Evolutionary conservation across 2,888 invertebrate genomes (phyloP), one percentile per base, ranked within the genome.

Genomic region (Drosophila pseudotalamancana): DNA sequence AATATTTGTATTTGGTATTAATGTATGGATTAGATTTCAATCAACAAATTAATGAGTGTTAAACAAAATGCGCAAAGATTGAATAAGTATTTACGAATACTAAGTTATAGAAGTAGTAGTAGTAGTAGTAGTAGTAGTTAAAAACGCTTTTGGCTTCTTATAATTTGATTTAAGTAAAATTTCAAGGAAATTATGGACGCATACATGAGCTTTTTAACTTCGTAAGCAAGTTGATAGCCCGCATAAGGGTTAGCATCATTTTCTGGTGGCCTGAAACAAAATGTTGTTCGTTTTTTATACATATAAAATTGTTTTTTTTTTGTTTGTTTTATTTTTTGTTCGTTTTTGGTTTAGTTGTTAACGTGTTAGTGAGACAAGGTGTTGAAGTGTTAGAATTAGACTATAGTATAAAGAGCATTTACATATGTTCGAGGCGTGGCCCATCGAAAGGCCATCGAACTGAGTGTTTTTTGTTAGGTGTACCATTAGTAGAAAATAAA

Each of bases 131-230:
- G 57, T 59, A 57, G 60, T 53, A 54, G 55, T 64, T 72, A 68
- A 81, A 73, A 83, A 77, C 73, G 84, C 65, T 65, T 80, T 82
- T 73, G 62, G 68, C 59, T 70, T 82, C 54, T 53, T 60, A 42
- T 59, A 32, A 35, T 62, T 73, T 61, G 39, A 51, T 66, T 76
- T 85, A 74, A 82, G 77, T 79, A 76, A 86, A 82, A 68, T 59
- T 72, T 85, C 84, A 88, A 88, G 74, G 84, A 89, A 83, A 92
- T 91, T 79, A 88, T 92, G 89, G 89, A 90, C 93, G 94, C 97
- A 95, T 98, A 98, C 98, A 98, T 98, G 95, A 98, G 97, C 95
- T 98, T 98, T 97, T 98, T 98, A 95, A 98, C 98, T 97, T 98
- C 98, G 95, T 98, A 98, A 95, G 98, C 98, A 94, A 98, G 97